Percentiles rank a stretch among this genome's conserved stretches.
phyloP scores from a whole-genome alignment of 2,888 invertebrate species.

The Fragum sueziense region DNA sequence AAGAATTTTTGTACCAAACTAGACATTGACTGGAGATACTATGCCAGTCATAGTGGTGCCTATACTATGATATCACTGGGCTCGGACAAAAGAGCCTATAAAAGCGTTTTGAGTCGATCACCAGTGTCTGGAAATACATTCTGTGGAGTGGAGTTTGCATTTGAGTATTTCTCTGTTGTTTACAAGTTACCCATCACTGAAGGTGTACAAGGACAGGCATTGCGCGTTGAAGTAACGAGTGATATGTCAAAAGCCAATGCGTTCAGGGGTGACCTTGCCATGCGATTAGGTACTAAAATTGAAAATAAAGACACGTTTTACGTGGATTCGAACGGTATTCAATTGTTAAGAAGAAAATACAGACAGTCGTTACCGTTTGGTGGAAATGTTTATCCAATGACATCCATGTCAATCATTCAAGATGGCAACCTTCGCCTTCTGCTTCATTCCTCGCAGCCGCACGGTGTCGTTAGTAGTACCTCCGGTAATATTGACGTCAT shows the following conservation, averaged over 20 bases:
- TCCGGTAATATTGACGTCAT: constrained; percentile 79
- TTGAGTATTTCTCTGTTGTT: constrained; percentile 31
- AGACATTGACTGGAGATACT: constrained; percentile 52
- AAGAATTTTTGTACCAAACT: constrained; percentile 40
- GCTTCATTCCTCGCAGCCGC: constrained; percentile 78
- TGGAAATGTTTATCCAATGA: constrained; percentile 81
- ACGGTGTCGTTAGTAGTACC: constrained; percentile 76
- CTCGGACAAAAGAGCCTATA: constrained; percentile 14
- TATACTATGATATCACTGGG: constrained; percentile 55
- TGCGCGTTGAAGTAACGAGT: constrained; percentile 43
- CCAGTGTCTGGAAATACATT: constrained; percentile 26
- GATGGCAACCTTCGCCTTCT: constrained; percentile 71
- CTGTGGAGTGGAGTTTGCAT: constrained; percentile 36
- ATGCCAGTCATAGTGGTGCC: constrained; percentile 46
- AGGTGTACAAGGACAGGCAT: constrained; percentile 27
- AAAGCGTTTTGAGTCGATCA: not conserved
- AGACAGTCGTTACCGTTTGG: constrained; percentile 70
- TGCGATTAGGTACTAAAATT: constrained; percentile 74
- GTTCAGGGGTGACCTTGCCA: constrained; percentile 74
- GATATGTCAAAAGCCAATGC: constrained; percentile 32
- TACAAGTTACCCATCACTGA: constrained; percentile 27
- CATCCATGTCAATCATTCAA: constrained; percentile 75
- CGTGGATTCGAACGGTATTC: constrained; percentile 80
- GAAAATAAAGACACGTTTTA: constrained; percentile 69
- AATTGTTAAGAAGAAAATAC: constrained; percentile 74